Evolutionary conservation across 2,797 vertebrate genomes (phyloP).

Genomic region (Karalla daura): DNA sequence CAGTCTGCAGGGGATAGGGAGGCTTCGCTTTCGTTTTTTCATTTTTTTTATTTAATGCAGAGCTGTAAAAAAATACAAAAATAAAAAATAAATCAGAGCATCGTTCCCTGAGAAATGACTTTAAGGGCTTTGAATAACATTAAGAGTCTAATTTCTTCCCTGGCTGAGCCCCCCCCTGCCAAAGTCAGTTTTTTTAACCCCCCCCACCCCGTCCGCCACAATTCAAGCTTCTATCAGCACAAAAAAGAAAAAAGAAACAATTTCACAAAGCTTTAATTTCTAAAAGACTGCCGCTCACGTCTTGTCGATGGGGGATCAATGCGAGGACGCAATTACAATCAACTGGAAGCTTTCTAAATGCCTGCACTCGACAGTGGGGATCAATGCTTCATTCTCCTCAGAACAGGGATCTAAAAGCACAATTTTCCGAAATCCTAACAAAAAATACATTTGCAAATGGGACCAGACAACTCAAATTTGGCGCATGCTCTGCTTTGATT

Average conservation of each 20-base stretch:
- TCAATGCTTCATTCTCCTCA: neutral
- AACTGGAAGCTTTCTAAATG: neutral
- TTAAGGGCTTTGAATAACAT: constrained; percentile 69
- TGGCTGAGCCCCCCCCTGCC: constrained; percentile 32
- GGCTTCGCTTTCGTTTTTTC: too few relatives aligned
- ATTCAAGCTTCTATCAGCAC: constrained; percentile 32
- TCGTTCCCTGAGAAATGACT: constrained; percentile 53
- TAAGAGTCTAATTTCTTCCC: constrained; percentile 34
- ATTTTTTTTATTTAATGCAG: constrained; percentile 62
- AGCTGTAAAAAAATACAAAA: too few relatives aligned
- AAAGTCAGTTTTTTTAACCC: constrained; percentile 43
- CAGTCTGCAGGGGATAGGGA: constrained; percentile 55
- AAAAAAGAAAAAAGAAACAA: constrained; percentile 3
- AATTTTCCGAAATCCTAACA: neutral
- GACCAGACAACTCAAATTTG: neutral
- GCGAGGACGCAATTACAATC: constrained; percentile 4
- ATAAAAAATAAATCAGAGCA: constrained; percentile 64
- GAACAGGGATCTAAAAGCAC: neutral
- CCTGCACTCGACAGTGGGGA: neutral
- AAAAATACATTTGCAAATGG: neutral
- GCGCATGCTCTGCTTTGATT: too few relatives aligned
- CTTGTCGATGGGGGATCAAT: neutral
- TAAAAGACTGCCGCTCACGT: constrained; percentile 4
- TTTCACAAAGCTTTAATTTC: constrained; percentile 9
- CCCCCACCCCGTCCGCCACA: too few relatives aligned